Conservation (phyloP, 2,888 invertebrate genomes). For the Lottia scabra region DNA sequence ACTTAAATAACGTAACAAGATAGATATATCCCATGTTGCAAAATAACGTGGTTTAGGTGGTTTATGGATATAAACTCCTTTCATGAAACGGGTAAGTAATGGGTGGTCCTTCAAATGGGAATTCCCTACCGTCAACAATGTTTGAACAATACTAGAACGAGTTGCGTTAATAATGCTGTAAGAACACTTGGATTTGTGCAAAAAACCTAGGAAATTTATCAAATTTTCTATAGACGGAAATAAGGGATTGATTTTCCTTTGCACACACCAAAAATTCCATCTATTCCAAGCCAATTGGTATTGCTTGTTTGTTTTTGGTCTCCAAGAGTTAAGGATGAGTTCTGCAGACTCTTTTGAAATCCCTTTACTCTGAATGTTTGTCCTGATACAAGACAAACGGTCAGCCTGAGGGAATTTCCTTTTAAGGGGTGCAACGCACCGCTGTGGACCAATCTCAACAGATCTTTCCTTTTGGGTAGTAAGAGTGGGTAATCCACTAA, state of each 20-base stretch:
- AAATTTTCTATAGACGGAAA: not conserved
- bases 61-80: not conserved
- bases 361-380: not conserved
- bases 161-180: not conserved
- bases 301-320: not conserved
- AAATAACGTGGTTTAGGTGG: not conserved
- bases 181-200: not conserved
- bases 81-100: not conserved
- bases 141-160: not conserved
- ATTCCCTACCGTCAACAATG: not conserved
- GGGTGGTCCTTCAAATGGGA: not conserved
- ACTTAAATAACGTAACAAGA: not conserved
- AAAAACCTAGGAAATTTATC: not conserved
- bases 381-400: conserved; percentile 2
- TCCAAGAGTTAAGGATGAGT: not conserved
- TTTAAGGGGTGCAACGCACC: not conserved
- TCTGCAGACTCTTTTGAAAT: conserved; percentile 1
- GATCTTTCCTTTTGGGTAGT: not conserved
- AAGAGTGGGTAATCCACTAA: conserved; percentile 2
- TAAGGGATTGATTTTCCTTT: not conserved
- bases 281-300: not conserved
- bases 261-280: not conserved
- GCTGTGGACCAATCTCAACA: not conserved
- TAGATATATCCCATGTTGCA: not conserved
- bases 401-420: not conserved